Evolutionary conservation across 2,888 invertebrate genomes (phyloP).

Genomic region (Crocallis elinguaria): DNA sequence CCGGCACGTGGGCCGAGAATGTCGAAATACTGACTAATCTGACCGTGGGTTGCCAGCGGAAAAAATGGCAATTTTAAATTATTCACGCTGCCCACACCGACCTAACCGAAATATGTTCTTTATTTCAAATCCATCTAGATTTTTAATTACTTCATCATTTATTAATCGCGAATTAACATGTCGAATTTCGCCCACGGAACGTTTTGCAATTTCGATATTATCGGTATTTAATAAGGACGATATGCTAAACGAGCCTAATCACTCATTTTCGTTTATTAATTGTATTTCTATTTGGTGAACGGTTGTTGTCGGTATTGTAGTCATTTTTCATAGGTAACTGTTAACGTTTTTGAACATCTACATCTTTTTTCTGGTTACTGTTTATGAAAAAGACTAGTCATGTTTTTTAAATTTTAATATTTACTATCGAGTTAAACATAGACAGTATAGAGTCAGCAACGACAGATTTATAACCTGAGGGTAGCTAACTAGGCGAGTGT

Average conservation of each 20-base stretch:
- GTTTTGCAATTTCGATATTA: slow-evolving; percentile 36
- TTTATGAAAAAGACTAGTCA: too few species aligned
- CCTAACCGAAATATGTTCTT: slow-evolving; percentile 60
- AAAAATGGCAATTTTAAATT: slow-evolving; percentile 84
- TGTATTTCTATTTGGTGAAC: slow-evolving; percentile 44
- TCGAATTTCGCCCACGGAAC: slow-evolving; percentile 59
- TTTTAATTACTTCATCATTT: slow-evolving; percentile 80
- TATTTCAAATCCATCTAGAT: slow-evolving; percentile 65
- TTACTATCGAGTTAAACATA: too few species aligned
- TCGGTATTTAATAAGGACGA: slow-evolving; percentile 39
- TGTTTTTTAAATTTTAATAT: too few species aligned
- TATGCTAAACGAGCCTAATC: slow-evolving; percentile 16
- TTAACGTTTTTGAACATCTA: slow-evolving; percentile 56
- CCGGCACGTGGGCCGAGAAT: slow-evolving; percentile 72
- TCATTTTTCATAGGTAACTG: slow-evolving; percentile 54
- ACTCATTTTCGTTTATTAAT: slow-evolving; percentile 23
- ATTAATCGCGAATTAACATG: slow-evolving; percentile 50
- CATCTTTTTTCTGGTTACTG: slow-evolving; percentile 53
- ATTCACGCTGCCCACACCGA: slow-evolving; percentile 78
- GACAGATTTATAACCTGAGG: too few species aligned
- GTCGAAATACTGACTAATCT: slow-evolving; percentile 84
- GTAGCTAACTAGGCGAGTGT: too few species aligned
- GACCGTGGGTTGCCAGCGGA: slow-evolving; percentile 74
- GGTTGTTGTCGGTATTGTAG: slow-evolving; percentile 57
- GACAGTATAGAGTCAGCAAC: too few species aligned